phyloP scores from a whole-genome alignment of 2,888 invertebrate genomes.

The Ypsolopha sequella region DNA sequence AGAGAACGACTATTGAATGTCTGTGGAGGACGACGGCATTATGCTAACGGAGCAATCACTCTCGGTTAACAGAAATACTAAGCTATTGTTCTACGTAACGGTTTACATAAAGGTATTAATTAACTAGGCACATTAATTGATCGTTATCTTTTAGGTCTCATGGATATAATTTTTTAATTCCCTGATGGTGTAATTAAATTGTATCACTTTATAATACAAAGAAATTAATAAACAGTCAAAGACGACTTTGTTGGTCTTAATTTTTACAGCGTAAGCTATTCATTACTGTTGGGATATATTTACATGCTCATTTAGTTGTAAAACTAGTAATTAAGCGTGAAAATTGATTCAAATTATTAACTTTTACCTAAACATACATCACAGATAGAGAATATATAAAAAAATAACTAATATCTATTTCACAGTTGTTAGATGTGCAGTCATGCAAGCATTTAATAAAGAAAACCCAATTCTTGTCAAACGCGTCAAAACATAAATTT shows the following conservation, averaged over 20 bases:
- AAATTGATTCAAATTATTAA: constrained; percentile 53
- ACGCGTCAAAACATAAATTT: constrained; percentile 47
- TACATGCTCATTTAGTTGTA: constrained; percentile 43
- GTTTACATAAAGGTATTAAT: too few relatives aligned
- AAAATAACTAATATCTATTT: constrained; percentile 25
- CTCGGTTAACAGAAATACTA: too few relatives aligned
- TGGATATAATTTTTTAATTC: too few relatives aligned
- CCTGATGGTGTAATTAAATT: too few relatives aligned
- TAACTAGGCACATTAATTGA: constrained; percentile 3
- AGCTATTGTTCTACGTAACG: too few relatives aligned
- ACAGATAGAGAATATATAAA: constrained; percentile 58
- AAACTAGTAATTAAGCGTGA: constrained; percentile 38
- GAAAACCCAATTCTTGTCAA: constrained; percentile 1
- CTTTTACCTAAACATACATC: constrained; percentile 69
- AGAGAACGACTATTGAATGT: too few relatives aligned
- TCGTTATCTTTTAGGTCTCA: too few relatives aligned
- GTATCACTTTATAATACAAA: too few relatives aligned
- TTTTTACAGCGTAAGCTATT: not conserved
- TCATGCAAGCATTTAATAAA: constrained; percentile 3
- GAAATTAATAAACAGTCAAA: not conserved
- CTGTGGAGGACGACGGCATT: too few relatives aligned
- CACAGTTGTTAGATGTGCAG: constrained; percentile 3
- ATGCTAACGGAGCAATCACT: too few relatives aligned
- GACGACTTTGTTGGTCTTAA: not conserved
- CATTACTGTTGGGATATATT: constrained; percentile 17